A percentile compares a stretch with the other conserved stretches of the same genome.
These are phyloP conservation scores for Atrina japonica DNA, from an alignment of 2,888 invertebrate genomes.

Conservation along the genomic window DNA sequence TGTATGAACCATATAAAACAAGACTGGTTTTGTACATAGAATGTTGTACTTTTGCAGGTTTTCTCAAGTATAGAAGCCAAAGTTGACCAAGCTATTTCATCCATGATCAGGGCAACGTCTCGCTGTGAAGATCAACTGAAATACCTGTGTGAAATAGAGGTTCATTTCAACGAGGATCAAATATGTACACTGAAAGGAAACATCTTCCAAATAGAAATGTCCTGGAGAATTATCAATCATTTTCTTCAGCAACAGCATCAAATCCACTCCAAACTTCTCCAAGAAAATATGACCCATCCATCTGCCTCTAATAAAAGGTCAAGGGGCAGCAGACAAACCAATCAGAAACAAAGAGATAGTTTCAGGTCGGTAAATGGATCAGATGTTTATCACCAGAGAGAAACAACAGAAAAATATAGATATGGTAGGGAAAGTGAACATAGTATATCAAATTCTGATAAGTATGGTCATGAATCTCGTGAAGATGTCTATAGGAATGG, in stretches of 20 bases:
- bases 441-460: background rate
- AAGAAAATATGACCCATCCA: background rate
- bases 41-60: constrained; percentile 40
- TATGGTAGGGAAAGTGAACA: background rate
- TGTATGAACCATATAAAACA: no score
- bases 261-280: constrained; percentile 28
- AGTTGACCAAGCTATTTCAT: constrained; percentile 44
- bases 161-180: constrained; percentile 30
- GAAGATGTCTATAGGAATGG: background rate
- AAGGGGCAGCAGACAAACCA: background rate
- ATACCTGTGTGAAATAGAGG: constrained; percentile 36
- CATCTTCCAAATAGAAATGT: constrained; percentile 58
- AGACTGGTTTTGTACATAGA: no score
- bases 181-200: constrained; percentile 45
- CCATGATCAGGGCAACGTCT: constrained; percentile 43
- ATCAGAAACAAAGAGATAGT: background rate
- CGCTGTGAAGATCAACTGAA: constrained; percentile 44
- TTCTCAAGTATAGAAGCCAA: constrained; percentile 49
- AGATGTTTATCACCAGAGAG: background rate
- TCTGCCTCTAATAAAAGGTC: background rate
- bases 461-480: background rate
- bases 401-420: background rate
- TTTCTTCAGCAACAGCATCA: constrained; percentile 25
- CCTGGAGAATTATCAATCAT: constrained; percentile 48
- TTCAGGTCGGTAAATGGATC: background rate